These are phyloP conservation scores for Cygnus olor DNA, from an alignment of 2,797 vertebrate genomes.

Conservation along the genomic window DNA sequence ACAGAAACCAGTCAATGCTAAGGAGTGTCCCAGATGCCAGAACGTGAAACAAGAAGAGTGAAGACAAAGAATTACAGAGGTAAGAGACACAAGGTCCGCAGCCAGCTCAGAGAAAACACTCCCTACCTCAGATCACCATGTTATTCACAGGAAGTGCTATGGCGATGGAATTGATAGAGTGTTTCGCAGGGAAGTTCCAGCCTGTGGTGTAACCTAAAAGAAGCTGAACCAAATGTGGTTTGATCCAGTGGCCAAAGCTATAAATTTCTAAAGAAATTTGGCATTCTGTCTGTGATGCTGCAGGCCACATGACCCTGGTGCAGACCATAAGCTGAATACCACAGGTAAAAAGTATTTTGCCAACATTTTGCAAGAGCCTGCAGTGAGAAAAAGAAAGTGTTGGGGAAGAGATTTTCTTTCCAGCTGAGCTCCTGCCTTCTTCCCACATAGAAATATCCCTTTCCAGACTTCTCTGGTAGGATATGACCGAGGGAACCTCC, in stretches of 20 bases:
- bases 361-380: background rate
- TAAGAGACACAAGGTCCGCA: background rate
- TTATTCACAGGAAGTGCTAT: background rate
- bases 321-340: background rate
- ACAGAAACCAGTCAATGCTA: constrained; percentile 30
- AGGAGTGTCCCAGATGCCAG: constrained; percentile 27
- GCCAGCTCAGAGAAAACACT: background rate
- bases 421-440: background rate
- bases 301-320: accelerated
- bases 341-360: background rate
- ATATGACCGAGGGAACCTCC: background rate
- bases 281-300: background rate
- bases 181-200: background rate
- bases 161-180: background rate
- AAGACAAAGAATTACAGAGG: background rate
- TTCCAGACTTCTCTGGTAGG: background rate
- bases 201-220: background rate
- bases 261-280: background rate
- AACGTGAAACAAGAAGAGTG: constrained; percentile 33
- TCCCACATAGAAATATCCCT: background rate
- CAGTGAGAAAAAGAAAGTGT: background rate
- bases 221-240: background rate
- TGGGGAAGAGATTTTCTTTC: background rate
- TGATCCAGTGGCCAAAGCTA: background rate
- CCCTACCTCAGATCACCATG: background rate